These are phyloP conservation scores for Pseudomyrmex concolor DNA, from an alignment of 1,140 invertebrate species.

Conservation along the genomic window DNA sequence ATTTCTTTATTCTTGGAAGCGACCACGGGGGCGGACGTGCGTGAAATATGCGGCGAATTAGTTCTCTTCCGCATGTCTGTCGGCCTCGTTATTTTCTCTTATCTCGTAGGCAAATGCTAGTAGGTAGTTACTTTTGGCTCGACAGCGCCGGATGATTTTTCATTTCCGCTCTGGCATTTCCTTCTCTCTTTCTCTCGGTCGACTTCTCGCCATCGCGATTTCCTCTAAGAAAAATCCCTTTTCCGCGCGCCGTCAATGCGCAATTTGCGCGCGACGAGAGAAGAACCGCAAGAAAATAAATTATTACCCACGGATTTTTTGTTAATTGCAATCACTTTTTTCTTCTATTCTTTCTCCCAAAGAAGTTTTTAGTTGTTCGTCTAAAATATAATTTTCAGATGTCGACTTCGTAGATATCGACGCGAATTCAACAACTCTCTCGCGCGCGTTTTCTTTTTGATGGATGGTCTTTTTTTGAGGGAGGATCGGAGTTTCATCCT, in stretches of 20 bases:
- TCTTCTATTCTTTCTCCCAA: too few relatives aligned
- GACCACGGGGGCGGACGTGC: conserved; percentile 62
- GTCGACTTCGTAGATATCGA: neutral
- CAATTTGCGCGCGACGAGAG: neutral
- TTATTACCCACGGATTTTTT: neutral
- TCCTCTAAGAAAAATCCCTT: conserved; percentile 8
- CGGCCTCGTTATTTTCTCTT: conserved; percentile 77
- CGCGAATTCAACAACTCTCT: neutral
- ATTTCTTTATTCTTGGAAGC: conserved; percentile 67
- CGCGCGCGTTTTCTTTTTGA: neutral
- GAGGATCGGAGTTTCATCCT: neutral
- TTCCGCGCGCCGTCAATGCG: conserved; percentile 14
- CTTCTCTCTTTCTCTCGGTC: conserved; percentile 25
- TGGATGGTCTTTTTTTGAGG: neutral
- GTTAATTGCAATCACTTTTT: too few relatives aligned
- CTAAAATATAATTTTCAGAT: neutral
- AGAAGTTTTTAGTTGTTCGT: too few relatives aligned
- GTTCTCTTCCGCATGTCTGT: conserved; percentile 71
- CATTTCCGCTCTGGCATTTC: conserved; percentile 59
- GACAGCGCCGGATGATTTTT: conserved; percentile 66
- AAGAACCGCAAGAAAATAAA: neutral
- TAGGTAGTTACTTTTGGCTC: conserved; percentile 69
- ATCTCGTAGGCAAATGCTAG: conserved; percentile 66
- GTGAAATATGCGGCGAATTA: conserved; percentile 76
- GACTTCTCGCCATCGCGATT: conserved; percentile 3